Evolutionary conservation across 2,888 invertebrate species (phyloP).

Genomic region (Celastrina argiolus): DNA sequence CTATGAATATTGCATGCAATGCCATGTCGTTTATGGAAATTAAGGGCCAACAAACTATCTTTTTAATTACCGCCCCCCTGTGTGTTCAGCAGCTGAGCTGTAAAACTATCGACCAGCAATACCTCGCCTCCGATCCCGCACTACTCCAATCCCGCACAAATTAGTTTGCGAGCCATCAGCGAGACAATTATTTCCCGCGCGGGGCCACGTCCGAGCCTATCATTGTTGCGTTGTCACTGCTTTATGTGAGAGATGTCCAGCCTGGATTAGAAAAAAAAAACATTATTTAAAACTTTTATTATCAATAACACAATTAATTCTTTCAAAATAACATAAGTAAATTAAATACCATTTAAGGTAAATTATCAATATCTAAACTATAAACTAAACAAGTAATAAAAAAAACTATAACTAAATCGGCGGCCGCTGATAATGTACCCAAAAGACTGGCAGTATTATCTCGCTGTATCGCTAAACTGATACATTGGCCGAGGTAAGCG

Average conservation of each 20-base stretch:
- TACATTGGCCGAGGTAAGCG: too few relatives aligned
- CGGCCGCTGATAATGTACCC: too few relatives aligned
- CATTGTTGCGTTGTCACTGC: constrained; percentile 48
- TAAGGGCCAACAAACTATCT: neutral
- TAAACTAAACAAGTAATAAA: too few relatives aligned
- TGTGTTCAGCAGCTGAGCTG: neutral
- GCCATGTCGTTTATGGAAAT: neutral
- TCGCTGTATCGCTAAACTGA: too few relatives aligned
- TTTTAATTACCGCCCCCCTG: neutral
- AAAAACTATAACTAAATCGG: too few relatives aligned
- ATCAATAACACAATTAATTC: too few relatives aligned
- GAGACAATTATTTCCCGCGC: constrained; percentile 69
- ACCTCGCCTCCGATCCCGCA: constrained; percentile 38
- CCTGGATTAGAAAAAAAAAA: neutral
- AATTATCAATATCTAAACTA: too few relatives aligned
- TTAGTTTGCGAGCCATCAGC: constrained; percentile 58
- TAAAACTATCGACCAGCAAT: constrained; percentile 21
- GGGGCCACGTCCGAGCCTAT: constrained; percentile 53
- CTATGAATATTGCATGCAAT: too few relatives aligned
- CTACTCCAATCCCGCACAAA: constrained; percentile 43
- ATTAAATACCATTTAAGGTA: too few relatives aligned
- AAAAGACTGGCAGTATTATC: too few relatives aligned
- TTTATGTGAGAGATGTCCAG: constrained; percentile 38
- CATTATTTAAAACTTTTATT: too few relatives aligned
- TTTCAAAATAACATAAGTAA: too few relatives aligned